Evolutionary conservation across 2,113 vertebrate genomes (phyloP).

Genomic region (Bubo scandiacus): DNA sequence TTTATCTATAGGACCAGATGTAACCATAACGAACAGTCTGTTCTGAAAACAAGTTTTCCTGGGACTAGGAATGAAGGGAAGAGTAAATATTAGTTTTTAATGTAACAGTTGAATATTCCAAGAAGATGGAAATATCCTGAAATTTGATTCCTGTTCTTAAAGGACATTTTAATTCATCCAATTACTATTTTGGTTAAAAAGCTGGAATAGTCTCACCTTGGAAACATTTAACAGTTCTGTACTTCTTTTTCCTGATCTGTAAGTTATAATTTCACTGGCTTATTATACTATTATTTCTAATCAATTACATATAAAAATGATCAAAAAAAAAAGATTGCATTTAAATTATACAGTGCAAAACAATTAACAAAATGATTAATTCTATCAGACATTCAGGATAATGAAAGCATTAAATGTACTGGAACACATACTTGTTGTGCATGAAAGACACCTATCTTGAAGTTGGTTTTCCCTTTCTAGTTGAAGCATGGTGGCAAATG

Average conservation of each 20-base stretch:
- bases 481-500: background rate
- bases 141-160: background rate
- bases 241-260: background rate
- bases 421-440: background rate
- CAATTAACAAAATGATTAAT: background rate
- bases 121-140: background rate
- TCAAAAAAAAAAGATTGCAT: background rate
- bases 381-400: background rate
- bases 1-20: background rate
- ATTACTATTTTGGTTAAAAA: background rate
- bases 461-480: background rate
- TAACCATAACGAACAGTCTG: fast-evolving
- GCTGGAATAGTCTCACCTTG: background rate
- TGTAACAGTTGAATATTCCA: background rate
- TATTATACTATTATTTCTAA: background rate
- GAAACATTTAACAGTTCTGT: background rate
- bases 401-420: background rate
- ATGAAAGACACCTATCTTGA: background rate
- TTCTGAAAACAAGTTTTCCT: background rate
- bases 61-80: background rate
- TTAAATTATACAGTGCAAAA: background rate
- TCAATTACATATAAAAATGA: background rate
- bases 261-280: background rate
- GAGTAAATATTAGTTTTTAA: background rate
- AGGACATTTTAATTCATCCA: background rate